Evolutionary conservation across 2,797 vertebrate genomes (phyloP), one percentile per base, ranked within the genome.

Genomic region (Mus minutoides): DNA sequence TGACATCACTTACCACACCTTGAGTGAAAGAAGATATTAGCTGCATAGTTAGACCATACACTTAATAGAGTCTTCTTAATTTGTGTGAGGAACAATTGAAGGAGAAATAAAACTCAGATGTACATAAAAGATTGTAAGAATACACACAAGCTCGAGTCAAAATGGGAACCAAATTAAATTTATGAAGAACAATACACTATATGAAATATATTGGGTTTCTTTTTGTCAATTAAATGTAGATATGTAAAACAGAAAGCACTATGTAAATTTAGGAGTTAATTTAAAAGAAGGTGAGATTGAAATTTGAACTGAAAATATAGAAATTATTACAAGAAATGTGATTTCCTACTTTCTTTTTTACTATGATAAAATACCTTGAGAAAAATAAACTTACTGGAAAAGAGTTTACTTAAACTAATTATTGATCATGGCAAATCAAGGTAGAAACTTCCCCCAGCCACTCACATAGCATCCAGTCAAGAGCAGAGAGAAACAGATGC

Each of bases 211-310:
- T 10, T 77, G 75, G 1, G 0, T 84, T 90, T 79, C 7, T 31
- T 96, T 95, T 89, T 78, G 8, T 62, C 49, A 92, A 34, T 75
- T 89, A 94, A 76, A 0, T 52, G 56, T 10, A 88, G n/a, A 46
- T 71, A 76, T 4, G 3, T 49, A 67, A 46, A 67, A n/a, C 21
- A 67, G 52, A 29, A 93, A 79, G 3, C 43, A 3, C 34, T 58
- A 11, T 58, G 24, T 69, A 5, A 75, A 83, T 46, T 90, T 80
- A 60, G 8, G 22, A 6, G 6, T 54, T 90, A 75, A 89, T 60
- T 60, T 62, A 49, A 76, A 90, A 94, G 46, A 87, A 85, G 89
- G 14, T 77, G 16, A 83, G 34, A 17, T 76, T 5, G 78, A 49
- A 78, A 78, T 62, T 85, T 80, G 9, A 96, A 80, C 37, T 85